Conservation (phyloP, 2,888 invertebrate species). For the Ochlodes sylvanus region DNA sequence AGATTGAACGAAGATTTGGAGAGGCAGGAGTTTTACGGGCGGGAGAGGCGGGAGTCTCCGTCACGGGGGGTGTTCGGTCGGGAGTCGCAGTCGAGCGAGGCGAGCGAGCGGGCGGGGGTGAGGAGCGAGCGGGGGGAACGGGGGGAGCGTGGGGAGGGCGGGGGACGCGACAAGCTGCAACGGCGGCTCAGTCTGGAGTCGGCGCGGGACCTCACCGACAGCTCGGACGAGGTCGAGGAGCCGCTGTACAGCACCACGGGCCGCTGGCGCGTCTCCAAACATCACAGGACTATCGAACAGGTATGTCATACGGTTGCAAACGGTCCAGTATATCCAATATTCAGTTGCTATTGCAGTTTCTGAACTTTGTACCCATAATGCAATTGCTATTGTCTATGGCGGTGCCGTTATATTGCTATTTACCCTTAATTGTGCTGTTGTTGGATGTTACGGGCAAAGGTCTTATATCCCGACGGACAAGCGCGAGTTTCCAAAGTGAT, state of each 20-base stretch:
- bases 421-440: too few relatives aligned
- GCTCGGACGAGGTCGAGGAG: constrained; percentile 87
- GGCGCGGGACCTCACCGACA: constrained; percentile 89
- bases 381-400: too few relatives aligned
- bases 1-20: constrained; percentile 78
- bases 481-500: too few relatives aligned
- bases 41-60: constrained; percentile 70
- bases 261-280: constrained; percentile 80
- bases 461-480: too few relatives aligned
- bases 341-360: too few relatives aligned
- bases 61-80: constrained; percentile 63
- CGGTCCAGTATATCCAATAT: too few relatives aligned
- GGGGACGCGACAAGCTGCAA: constrained; percentile 77
- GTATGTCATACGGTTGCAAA: constrained; percentile 54
- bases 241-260: constrained; percentile 84
- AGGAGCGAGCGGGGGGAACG: constrained; percentile 60
- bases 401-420: too few relatives aligned
- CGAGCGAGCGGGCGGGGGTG: constrained; percentile 67
- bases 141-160: constrained; percentile 59
- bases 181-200: constrained; percentile 89
- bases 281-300: constrained; percentile 87
- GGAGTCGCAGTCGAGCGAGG: constrained; percentile 72
- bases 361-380: too few relatives aligned
- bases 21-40: constrained; percentile 71
- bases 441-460: too few relatives aligned